Evolutionary conservation across 1,140 invertebrate genomes (phyloP).

Genomic region (Listronotus bonariensis): DNA sequence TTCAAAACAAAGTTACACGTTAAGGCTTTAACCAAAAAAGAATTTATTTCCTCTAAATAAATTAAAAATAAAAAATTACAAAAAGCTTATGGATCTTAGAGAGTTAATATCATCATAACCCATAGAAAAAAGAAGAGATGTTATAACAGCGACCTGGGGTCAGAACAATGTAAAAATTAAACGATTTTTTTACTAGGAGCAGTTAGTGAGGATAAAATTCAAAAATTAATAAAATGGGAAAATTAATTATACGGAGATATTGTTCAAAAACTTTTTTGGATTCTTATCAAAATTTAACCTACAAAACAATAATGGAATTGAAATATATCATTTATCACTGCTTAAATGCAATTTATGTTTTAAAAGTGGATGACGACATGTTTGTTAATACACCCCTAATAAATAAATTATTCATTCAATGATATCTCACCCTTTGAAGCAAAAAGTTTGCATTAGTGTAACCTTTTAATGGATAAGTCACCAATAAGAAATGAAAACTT

Average conservation of each 20-base stretch:
- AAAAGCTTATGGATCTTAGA: not conserved
- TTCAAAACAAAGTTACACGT: not conserved
- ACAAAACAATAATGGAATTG: constrained; percentile 82
- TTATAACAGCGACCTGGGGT: constrained; percentile 73
- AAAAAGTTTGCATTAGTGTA: constrained; percentile 64
- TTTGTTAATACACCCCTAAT: constrained; percentile 73
- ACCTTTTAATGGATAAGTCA: constrained; percentile 54
- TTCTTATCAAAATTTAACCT: constrained; percentile 82
- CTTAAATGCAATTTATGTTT: constrained; percentile 68
- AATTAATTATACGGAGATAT: constrained; percentile 67
- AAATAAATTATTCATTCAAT: constrained; percentile 63
- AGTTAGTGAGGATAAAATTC: constrained; percentile 54
- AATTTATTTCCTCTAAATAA: not conserved
- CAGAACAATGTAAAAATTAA: constrained; percentile 43
- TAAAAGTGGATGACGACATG: constrained; percentile 80
- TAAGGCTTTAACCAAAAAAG: not conserved
- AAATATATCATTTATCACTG: constrained; percentile 77
- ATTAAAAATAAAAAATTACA: not conserved
- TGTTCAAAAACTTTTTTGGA: constrained; percentile 78
- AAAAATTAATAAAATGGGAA: constrained; percentile 64
- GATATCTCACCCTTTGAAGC: constrained; percentile 57
- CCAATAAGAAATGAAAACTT: constrained; percentile 69
- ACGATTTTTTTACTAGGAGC: constrained; percentile 72
- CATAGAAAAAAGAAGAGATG: constrained; percentile 62
- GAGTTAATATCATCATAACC: constrained; percentile 69